phyloP scores from a whole-genome alignment of 1,140 invertebrate genomes.

The Artemia franciscana region DNA sequence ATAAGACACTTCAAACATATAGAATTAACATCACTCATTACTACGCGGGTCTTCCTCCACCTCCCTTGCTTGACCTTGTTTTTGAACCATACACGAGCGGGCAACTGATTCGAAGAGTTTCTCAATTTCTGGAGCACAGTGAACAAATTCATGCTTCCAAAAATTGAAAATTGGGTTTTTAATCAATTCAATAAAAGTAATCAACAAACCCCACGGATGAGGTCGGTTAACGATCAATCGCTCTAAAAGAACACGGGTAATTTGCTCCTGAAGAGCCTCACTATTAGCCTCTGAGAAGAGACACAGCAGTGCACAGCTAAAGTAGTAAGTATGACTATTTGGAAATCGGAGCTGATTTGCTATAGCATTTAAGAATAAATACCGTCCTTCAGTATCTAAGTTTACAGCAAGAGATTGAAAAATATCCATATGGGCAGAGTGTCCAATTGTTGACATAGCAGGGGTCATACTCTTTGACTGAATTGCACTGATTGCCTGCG shows the following conservation, averaged over 20 bases:
- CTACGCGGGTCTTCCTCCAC: conserved; percentile 3
- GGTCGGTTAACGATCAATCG: conserved; percentile 90
- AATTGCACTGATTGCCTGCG: conserved; percentile 74
- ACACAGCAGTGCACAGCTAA: conserved; percentile 87
- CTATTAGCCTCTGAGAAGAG: conserved; percentile 94
- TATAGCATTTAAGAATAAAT: conserved; percentile 92
- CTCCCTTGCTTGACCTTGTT: conserved; percentile 28
- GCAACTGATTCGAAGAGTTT: conserved; percentile 88
- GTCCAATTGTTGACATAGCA: conserved; percentile 84
- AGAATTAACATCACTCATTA: no score
- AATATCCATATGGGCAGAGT: conserved; percentile 96
- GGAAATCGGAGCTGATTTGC: conserved; percentile 96
- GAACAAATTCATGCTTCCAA: conserved; percentile 96
- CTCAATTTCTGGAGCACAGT: conserved; percentile 95
- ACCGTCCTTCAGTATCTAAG: conserved; percentile 78
- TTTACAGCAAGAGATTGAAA: conserved; percentile 96
- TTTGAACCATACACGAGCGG: conserved; percentile 71
- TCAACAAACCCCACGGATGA: conserved; percentile 94
- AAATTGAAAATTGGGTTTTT: conserved; percentile 98
- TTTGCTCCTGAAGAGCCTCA: conserved; percentile 74
- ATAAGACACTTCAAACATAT: no score
- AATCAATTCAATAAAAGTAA: conserved; percentile 97
- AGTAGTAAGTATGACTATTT: conserved; percentile 98
- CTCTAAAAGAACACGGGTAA: conserved; percentile 72
- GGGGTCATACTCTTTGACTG: conserved; percentile 65